Conservation (phyloP, 1,140 invertebrate genomes). For the Ditylenchus dipsaci region DNA sequence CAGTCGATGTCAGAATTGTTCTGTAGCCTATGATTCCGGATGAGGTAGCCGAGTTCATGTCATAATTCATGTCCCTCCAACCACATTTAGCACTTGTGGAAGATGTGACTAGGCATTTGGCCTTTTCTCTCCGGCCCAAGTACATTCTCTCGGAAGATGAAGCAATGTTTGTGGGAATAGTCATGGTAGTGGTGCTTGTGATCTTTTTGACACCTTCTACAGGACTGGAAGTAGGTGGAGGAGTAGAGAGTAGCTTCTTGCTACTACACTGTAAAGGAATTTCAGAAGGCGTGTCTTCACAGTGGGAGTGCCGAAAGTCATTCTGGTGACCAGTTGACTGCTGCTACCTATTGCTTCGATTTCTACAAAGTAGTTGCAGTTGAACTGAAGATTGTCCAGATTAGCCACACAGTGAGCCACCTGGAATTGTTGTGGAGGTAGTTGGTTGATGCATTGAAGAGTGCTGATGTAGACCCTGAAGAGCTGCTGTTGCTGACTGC, state of each 20-base stretch:
- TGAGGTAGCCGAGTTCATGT: background rate
- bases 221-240: no score
- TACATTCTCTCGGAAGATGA: background rate
- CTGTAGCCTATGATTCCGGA: slow-evolving; percentile 13
- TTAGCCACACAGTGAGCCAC: slow-evolving; percentile 33
- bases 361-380: slow-evolving; percentile 39
- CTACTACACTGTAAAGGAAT: slow-evolving; percentile 11
- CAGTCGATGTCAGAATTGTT: slow-evolving; percentile 9
- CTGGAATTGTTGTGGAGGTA: slow-evolving; percentile 29
- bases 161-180: background rate
- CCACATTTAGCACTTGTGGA: slow-evolving; percentile 6
- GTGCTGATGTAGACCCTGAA: slow-evolving; percentile 32
- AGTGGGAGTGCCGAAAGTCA: slow-evolving; percentile 30
- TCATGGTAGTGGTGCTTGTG: background rate
- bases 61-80: background rate
- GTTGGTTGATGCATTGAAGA: slow-evolving; percentile 17
- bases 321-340: slow-evolving; percentile 3
- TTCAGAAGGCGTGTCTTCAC: slow-evolving; percentile 32
- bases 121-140: background rate
- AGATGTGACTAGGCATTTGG: slow-evolving; percentile 8
- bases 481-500: background rate
- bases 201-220: background rate
- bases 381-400: slow-evolving; percentile 28
- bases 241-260: background rate
- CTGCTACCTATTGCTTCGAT: slow-evolving; percentile 18